A percentile compares a stretch with the other conserved stretches of the same genome.
Evolutionary conservation across 2,888 invertebrate species (phyloP).

Genomic region (Deilephila elpenor): DNA sequence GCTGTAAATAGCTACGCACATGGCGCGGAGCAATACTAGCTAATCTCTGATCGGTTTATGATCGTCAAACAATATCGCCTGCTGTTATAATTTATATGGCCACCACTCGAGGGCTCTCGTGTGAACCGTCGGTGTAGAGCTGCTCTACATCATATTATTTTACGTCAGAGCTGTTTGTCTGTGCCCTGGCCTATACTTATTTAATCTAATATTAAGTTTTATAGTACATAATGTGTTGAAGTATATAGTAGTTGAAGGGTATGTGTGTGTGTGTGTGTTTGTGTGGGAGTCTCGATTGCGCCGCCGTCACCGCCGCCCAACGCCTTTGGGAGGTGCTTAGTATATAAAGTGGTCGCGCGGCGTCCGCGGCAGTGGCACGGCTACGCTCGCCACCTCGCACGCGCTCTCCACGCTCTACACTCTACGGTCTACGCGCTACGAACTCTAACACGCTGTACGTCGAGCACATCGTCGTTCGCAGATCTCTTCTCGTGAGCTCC

Average conservation of each 20-base stretch:
- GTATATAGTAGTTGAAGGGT: not conserved
- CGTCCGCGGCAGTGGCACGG: conserved; percentile 18
- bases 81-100: conserved; percentile 8
- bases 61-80: conserved; percentile 3
- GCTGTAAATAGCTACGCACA: not conserved
- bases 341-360: conserved; percentile 22
- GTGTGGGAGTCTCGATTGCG: conserved; percentile 13
- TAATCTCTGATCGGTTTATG: conserved; percentile 18
- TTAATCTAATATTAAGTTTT: not conserved
- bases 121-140: not conserved
- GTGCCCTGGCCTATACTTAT: not conserved
- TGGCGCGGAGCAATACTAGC: not conserved
- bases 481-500: not conserved
- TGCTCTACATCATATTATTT: not conserved
- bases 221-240: not conserved
- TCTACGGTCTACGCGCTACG: conserved; percentile 14
- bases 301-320: conserved; percentile 16
- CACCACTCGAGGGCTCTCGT: not conserved
- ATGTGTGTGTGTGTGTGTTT: not conserved
- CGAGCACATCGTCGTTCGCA: not conserved
- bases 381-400: conserved; percentile 6
- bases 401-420: not conserved
- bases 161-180: not conserved
- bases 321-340: conserved; percentile 27
- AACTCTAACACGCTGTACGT: not conserved